Percentiles rank a stretch among this genome's conserved stretches.
Conservation (phyloP, 2,797 vertebrate genomes). For the Enteromius paludinosus region DNA sequence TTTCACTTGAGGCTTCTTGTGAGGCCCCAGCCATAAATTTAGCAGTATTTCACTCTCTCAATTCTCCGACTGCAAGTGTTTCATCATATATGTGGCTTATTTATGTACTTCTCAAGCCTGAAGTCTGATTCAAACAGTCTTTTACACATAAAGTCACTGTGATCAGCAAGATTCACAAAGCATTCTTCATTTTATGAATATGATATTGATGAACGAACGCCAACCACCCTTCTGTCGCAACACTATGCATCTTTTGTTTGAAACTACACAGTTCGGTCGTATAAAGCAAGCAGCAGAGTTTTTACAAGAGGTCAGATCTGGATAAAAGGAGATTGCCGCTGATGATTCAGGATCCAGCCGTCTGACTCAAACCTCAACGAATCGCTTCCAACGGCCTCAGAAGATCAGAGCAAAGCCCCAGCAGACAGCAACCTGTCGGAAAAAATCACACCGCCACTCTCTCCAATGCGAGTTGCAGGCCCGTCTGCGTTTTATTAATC, state of each 20-base stretch:
- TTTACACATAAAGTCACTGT: constrained; percentile 6
- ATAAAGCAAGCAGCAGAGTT: constrained; percentile 1
- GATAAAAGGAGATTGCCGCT: constrained; percentile 26
- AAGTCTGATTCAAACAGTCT: constrained; percentile 5
- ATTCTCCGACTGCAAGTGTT: background rate
- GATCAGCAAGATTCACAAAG: constrained; percentile 17
- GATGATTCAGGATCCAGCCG: constrained; percentile 46
- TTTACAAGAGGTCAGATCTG: constrained; percentile 15
- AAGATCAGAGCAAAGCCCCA: constrained; percentile 57
- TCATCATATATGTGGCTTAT: background rate
- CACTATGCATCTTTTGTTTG: constrained; percentile 1
- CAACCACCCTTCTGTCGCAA: constrained; percentile 28
- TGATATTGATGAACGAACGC: background rate
- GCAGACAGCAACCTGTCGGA: constrained; percentile 60
- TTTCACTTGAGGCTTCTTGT: background rate
- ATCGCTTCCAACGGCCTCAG: constrained; percentile 35
- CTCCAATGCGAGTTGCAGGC: constrained; percentile 60
- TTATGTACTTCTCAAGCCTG: background rate
- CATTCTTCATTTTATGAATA: constrained; percentile 2
- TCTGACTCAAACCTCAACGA: constrained; percentile 33
- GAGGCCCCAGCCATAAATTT: background rate
- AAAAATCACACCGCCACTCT: constrained; percentile 56
- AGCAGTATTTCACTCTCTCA: background rate
- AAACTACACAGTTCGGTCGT: background rate
- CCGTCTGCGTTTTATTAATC: constrained; percentile 49